Evolutionary conservation across 2,113 vertebrate species (phyloP).

Genomic region (Emydura subglobosa): DNA sequence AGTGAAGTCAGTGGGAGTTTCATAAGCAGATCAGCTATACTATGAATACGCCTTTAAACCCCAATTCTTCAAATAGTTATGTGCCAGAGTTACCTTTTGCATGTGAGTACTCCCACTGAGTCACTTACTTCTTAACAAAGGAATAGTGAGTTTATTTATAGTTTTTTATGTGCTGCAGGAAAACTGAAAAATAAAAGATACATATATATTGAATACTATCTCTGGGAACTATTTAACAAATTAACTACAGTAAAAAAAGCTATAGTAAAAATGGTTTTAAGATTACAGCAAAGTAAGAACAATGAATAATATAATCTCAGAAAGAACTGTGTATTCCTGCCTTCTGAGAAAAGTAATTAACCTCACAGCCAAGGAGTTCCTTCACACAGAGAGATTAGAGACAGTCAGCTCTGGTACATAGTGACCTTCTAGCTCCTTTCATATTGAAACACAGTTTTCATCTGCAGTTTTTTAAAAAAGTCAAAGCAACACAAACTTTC

Average conservation of each 20-base stretch:
- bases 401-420: not conserved
- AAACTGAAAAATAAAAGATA: not conserved
- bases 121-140: not conserved
- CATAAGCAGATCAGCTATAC: not conserved
- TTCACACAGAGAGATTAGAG: not conserved
- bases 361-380: conserved; percentile 20
- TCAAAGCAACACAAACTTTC: conserved; percentile 1
- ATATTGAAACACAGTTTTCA: not conserved
- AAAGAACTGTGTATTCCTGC: not conserved
- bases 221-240: not conserved
- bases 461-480: not conserved
- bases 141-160: not conserved
- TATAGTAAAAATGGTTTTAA: not conserved
- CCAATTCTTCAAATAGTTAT: not conserved
- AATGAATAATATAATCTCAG: not conserved
- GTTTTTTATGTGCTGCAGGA: not conserved
- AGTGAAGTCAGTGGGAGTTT: not conserved
- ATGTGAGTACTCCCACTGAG: not conserved
- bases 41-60: not conserved
- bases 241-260: not conserved
- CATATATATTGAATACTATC: not conserved
- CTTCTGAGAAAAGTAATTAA: conserved; percentile 44
- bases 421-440: not conserved
- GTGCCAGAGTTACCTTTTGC: not conserved
- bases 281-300: not conserved